phyloP scores from a whole-genome alignment of 2,797 vertebrate genomes.

The Pseudocheirus occidentalis region DNA sequence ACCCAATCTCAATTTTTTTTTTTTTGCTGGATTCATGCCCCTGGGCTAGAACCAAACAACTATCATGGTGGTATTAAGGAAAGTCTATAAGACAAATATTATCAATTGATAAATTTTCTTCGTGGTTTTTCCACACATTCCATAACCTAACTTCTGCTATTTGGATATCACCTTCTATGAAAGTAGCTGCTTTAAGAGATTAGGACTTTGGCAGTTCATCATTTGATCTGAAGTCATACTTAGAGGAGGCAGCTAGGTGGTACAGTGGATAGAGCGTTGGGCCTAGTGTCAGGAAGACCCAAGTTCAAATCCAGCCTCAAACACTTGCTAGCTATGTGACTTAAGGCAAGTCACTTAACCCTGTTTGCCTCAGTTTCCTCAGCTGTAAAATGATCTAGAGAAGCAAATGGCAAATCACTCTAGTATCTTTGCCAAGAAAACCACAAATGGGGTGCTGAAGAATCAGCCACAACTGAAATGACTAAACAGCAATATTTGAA shows the following conservation, averaged over 20 bases:
- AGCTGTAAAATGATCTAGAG: not conserved
- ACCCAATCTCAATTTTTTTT: not conserved
- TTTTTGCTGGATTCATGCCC: not conserved
- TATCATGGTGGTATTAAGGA: not conserved
- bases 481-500: too few relatives aligned
- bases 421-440: not conserved
- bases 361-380: not conserved
- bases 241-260: not conserved
- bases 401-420: not conserved
- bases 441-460: not conserved
- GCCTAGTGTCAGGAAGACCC: not conserved
- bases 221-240: conserved; percentile 7
- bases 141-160: not conserved
- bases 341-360: not conserved
- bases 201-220: not conserved
- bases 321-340: not conserved
- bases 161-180: not conserved
- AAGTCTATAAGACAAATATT: not conserved
- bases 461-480: not conserved
- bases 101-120: not conserved
- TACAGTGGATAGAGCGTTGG: not conserved
- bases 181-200: not conserved
- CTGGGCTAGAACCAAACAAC: not conserved
- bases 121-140: not conserved
- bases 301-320: not conserved